A percentile compares a stretch with the other conserved stretches of the same genome.
Evolutionary conservation across 2,888 invertebrate species (phyloP).

Genomic region (Megamerina dolium): DNA sequence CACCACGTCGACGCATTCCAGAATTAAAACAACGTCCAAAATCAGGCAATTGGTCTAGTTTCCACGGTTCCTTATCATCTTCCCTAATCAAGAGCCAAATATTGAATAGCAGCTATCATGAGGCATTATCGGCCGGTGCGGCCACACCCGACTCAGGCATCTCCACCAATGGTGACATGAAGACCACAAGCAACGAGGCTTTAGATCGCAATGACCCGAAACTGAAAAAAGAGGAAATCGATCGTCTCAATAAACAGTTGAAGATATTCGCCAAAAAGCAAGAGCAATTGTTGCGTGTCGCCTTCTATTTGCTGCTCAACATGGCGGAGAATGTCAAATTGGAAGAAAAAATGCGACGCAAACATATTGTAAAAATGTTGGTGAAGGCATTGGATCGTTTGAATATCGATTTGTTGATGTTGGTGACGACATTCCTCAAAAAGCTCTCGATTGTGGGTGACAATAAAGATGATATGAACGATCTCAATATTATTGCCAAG

Average conservation of each 20-base stretch:
- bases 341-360: slow-evolving; percentile 95
- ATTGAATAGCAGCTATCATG: slow-evolving; percentile 65
- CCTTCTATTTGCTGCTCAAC: slow-evolving; percentile 88
- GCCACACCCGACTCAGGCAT: slow-evolving; percentile 40
- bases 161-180: slow-evolving; percentile 28
- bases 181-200: slow-evolving; percentile 43
- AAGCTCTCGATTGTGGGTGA: slow-evolving; percentile 91
- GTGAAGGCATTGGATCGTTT: slow-evolving; percentile 84
- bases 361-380: slow-evolving; percentile 82
- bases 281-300: slow-evolving; percentile 84
- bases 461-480: slow-evolving; percentile 89
- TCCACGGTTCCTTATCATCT: slow-evolving; percentile 50
- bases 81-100: slow-evolving; percentile 56
- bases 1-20: slow-evolving; percentile 64
- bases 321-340: slow-evolving; percentile 92
- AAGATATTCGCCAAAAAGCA: slow-evolving; percentile 84
- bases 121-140: slow-evolving; percentile 52
- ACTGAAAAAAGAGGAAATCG: slow-evolving; percentile 65
- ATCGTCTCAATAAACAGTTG: slow-evolving; percentile 69
- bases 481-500: slow-evolving; percentile 74
- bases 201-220: slow-evolving; percentile 45
- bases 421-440: slow-evolving; percentile 89
- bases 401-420: slow-evolving; percentile 80
- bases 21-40: slow-evolving; percentile 69
- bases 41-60: slow-evolving; percentile 63